Evolutionary conservation across 2,113 vertebrate genomes (phyloP).

Genomic region (Hyperoodon ampullatus): DNA sequence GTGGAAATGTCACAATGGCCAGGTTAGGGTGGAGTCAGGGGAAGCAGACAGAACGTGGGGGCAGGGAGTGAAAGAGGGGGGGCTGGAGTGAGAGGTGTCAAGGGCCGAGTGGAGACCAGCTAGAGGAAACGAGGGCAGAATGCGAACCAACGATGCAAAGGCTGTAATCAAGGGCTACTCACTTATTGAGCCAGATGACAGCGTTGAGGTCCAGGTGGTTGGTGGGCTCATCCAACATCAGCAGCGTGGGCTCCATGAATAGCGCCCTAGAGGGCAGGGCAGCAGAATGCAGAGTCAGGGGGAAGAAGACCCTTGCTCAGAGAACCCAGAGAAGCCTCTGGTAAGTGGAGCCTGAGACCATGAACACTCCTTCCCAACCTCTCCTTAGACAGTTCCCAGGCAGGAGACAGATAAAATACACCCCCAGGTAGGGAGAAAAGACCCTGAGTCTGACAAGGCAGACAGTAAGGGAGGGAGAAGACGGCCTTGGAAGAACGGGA

Average conservation of each 20-base stretch:
- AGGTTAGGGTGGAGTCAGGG: background rate
- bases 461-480: background rate
- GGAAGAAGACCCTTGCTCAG: background rate
- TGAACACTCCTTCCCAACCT: background rate
- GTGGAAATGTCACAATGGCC: background rate
- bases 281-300: background rate
- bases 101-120: fast-evolving
- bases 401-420: background rate
- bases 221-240: constrained; percentile 96
- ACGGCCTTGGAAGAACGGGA: background rate
- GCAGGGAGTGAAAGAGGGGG: background rate
- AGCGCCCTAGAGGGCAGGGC: constrained; percentile 87
- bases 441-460: background rate
- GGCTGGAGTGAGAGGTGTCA: background rate
- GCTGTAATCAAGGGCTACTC: fast-evolving
- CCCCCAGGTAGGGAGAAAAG: background rate
- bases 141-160: fast-evolving
- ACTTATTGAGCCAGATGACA: constrained; percentile 99
- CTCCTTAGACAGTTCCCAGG: background rate
- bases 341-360: background rate
- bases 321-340: background rate
- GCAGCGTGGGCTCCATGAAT: constrained; percentile 95
- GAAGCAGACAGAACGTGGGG: too few relatives aligned
- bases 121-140: background rate
- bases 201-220: constrained; percentile 97